Evolutionary conservation across 2,888 invertebrate genomes (phyloP).

Genomic region (Dolichomitus sp.): DNA sequence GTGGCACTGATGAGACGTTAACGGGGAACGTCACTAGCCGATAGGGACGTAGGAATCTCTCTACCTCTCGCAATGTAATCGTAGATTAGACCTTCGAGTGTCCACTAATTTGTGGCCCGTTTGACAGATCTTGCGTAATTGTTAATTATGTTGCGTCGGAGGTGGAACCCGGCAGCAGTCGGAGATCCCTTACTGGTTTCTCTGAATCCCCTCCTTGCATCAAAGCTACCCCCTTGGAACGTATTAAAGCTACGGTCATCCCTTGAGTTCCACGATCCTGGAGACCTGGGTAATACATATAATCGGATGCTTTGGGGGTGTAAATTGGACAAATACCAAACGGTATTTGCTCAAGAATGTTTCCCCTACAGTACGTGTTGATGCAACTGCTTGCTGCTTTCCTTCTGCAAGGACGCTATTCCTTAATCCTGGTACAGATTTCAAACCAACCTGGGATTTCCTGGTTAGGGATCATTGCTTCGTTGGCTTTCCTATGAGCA

Average conservation of each 20-base stretch:
- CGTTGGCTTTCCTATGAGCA: constrained; percentile 40
- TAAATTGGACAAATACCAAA: constrained; percentile 78
- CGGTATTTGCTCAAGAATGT: constrained; percentile 70
- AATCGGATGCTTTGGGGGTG: constrained; percentile 47
- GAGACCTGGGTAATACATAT: constrained; percentile 25
- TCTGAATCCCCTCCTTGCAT: constrained; percentile 53
- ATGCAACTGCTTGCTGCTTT: constrained; percentile 27
- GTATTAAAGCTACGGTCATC: constrained; percentile 78
- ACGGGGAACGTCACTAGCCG: constrained; percentile 12
- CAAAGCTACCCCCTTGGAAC: constrained; percentile 70
- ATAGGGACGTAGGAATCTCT: constrained; percentile 1
- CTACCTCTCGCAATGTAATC: constrained; percentile 26
- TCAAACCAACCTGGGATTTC: constrained; percentile 5
- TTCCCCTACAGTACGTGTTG: constrained; percentile 4
- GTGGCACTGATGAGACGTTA: constrained; percentile 17
- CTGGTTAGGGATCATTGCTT: constrained; percentile 25
- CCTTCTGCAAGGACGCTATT: constrained; percentile 27
- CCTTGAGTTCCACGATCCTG: constrained; percentile 11
- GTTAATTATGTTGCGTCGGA: constrained; percentile 84
- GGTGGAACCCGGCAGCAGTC: constrained; percentile 62
- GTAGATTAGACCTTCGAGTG: constrained; percentile 68
- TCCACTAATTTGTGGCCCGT: constrained; percentile 84
- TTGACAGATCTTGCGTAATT: constrained; percentile 84
- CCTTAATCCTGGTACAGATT: constrained; percentile 29
- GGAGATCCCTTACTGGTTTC: constrained; percentile 33